A percentile compares a stretch with the other conserved stretches of the same genome.
Evolutionary conservation across 2,888 invertebrate species (phyloP).

Genomic region (Drosophila acutilabella): DNA sequence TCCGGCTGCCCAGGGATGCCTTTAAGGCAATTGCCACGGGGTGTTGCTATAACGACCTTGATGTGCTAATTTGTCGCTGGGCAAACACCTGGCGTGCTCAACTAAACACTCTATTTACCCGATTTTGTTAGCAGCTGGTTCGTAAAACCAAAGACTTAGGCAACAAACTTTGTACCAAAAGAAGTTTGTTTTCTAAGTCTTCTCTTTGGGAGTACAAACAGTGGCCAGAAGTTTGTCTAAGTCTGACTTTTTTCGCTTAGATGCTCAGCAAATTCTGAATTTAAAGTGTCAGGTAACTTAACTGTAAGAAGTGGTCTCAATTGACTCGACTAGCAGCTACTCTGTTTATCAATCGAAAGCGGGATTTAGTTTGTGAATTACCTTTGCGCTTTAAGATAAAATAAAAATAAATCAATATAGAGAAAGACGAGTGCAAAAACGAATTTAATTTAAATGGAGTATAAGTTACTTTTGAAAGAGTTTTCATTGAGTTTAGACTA

Average conservation of each 20-base stretch:
- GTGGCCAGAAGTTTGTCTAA: too few relatives aligned
- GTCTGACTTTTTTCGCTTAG: not conserved
- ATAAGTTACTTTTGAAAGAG: too few relatives aligned
- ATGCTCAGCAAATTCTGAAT: not conserved
- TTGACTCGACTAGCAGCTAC: not conserved
- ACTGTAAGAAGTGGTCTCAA: not conserved
- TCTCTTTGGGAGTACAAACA: not conserved
- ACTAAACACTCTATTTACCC: slow-evolving; percentile 30
- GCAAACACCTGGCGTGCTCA: slow-evolving; percentile 49
- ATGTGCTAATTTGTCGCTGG: slow-evolving; percentile 79
- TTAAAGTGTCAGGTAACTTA: not conserved
- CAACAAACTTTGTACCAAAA: slow-evolving; percentile 52
- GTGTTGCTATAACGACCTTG: slow-evolving; percentile 73
- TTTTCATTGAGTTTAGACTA: too few relatives aligned
- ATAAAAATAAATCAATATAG: too few relatives aligned
- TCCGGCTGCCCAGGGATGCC: slow-evolving; percentile 71
- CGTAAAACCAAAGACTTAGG: slow-evolving; percentile 58
- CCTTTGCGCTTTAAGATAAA: not conserved
- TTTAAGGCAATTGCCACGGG: slow-evolving; percentile 2
- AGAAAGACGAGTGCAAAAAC: too few relatives aligned
- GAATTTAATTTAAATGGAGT: too few relatives aligned
- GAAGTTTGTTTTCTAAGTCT: slow-evolving; percentile 16
- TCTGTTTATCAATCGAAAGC: not conserved
- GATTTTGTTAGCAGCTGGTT: slow-evolving; percentile 13
- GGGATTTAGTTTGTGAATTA: not conserved